These are phyloP conservation scores for Acanthoscelides obtectus DNA, from an alignment of 2,888 invertebrate species.

Conservation along the genomic window DNA sequence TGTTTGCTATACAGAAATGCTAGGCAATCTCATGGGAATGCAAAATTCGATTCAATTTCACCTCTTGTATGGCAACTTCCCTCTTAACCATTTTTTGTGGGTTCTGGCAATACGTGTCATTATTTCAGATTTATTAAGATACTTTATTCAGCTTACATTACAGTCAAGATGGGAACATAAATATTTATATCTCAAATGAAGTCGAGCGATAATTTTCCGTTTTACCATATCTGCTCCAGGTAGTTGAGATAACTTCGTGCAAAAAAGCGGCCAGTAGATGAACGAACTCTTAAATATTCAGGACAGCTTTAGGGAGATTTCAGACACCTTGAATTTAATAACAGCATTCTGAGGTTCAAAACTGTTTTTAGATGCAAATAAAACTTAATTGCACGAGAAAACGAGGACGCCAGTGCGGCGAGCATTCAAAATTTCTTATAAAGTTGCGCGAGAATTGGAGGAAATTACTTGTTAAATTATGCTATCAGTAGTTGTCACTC, in stretches of 20 bases:
- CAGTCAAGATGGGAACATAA: neutral
- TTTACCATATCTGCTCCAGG: neutral
- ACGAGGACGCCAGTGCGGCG: neutral
- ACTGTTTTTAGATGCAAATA: neutral
- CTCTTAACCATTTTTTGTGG: too few relatives aligned
- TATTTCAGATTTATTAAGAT: too few relatives aligned
- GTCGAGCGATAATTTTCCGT: neutral
- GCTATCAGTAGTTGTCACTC: too few relatives aligned
- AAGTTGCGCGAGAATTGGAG: neutral
- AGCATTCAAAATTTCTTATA: neutral
- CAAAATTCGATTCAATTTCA: too few relatives aligned
- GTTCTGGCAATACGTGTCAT: too few relatives aligned
- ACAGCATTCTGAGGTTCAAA: neutral
- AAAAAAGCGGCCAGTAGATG: neutral
- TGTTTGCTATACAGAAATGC: too few relatives aligned
- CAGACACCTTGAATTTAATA: constrained; percentile 16
- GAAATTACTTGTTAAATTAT: neutral
- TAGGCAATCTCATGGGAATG: too few relatives aligned
- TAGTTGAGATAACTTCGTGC: neutral
- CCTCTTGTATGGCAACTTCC: too few relatives aligned
- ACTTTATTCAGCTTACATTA: neutral
- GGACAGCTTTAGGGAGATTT: constrained; percentile 7
- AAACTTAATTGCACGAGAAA: neutral
- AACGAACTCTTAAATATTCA: neutral
- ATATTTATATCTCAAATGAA: neutral